Conservation (phyloP, 2,888 invertebrate species). For the Glomeris marginata region DNA sequence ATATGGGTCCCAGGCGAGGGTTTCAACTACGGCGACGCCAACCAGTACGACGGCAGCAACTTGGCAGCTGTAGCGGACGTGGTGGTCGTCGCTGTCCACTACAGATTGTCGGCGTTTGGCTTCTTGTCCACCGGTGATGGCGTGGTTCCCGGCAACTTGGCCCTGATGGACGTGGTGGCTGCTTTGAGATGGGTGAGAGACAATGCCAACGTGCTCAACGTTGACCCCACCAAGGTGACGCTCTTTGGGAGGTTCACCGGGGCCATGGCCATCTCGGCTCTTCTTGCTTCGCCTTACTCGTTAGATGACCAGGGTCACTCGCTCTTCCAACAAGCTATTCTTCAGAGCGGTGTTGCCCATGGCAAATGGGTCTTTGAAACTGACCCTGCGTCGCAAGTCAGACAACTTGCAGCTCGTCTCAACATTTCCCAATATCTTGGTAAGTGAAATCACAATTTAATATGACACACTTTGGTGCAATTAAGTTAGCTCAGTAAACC, state of each 20-base stretch:
- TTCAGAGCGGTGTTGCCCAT: conserved; percentile 23
- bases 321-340: conserved; percentile 21
- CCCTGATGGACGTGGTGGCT: conserved; percentile 25
- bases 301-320: conserved; percentile 11
- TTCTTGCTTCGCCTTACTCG: conserved; percentile 14
- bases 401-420: conserved; percentile 11
- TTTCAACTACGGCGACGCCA: conserved; percentile 35
- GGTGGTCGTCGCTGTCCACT: conserved; percentile 40
- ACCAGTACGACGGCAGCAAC: conserved; percentile 37
- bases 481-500: not conserved
- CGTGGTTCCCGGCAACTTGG: conserved; percentile 25
- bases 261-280: conserved; percentile 23
- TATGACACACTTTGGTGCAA: too few species aligned
- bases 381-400: conserved; percentile 15
- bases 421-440: too few species aligned
- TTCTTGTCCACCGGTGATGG: conserved; percentile 23
- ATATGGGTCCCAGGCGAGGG: conserved; percentile 36
- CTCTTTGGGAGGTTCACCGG: conserved; percentile 26
- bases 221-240: conserved; percentile 24
- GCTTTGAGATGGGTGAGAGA: conserved; percentile 27
- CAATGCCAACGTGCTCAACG: conserved; percentile 24
- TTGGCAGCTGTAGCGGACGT: conserved; percentile 35
- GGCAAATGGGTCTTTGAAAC: conserved; percentile 20
- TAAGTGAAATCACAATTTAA: too few species aligned
- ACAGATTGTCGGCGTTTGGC: conserved; percentile 37